Evolutionary conservation across 2,888 invertebrate genomes (phyloP).

Genomic region (Peribatodes rhomboidaria): DNA sequence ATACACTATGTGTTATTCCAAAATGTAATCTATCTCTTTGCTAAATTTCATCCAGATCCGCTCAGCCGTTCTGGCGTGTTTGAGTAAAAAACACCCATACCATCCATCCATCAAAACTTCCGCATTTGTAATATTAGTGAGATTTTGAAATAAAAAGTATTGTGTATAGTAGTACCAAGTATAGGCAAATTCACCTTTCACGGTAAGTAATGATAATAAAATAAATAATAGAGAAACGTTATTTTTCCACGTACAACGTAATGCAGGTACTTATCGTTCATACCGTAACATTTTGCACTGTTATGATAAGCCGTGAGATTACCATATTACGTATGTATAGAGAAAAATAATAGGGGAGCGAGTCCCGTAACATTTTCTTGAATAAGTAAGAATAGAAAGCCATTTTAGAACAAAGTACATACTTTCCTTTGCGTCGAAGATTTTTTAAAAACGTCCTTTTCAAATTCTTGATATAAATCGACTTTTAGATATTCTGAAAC

Average conservation of each 20-base stretch:
- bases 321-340: constrained; percentile 45
- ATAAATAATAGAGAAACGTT: constrained; percentile 17
- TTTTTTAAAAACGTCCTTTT: neutral
- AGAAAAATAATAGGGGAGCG: constrained; percentile 34
- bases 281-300: constrained; percentile 38
- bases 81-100: too few species aligned
- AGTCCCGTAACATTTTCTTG: constrained; percentile 41
- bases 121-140: too few species aligned
- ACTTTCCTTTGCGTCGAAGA: constrained; percentile 1
- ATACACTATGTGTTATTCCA: too few species aligned
- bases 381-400: constrained; percentile 30
- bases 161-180: neutral
- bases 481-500: neutral
- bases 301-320: constrained; percentile 43
- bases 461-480: neutral
- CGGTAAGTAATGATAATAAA: constrained; percentile 8
- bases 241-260: constrained; percentile 20
- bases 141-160: neutral
- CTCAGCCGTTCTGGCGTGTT: too few species aligned
- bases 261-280: constrained; percentile 31
- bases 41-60: too few species aligned
- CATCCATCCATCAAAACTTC: too few species aligned
- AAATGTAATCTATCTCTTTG: too few species aligned
- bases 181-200: constrained; percentile 6
- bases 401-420: constrained; percentile 22